These are phyloP conservation scores for Serinus canaria DNA, from an alignment of 2,113 vertebrate species.

Conservation along the genomic window DNA sequence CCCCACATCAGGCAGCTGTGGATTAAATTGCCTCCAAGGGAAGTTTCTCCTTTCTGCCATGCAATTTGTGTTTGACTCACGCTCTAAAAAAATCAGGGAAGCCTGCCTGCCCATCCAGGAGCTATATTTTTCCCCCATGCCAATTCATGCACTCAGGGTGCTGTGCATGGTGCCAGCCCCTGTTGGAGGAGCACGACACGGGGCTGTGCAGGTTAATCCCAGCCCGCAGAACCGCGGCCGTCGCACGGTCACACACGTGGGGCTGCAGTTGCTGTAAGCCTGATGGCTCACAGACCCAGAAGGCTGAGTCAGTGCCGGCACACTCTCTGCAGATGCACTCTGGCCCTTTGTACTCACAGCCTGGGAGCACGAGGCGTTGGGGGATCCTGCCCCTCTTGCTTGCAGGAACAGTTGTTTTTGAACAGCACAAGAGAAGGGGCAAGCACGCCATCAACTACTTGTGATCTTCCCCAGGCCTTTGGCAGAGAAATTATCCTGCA, in stretches of 20 bases:
- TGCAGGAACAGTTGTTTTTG: background rate
- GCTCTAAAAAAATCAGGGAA: background rate
- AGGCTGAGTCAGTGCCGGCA: background rate
- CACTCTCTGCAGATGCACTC: background rate
- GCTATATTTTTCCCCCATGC: background rate
- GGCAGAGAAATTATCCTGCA: slow-evolving; percentile 11
- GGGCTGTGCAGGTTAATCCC: background rate
- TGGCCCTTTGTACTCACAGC: background rate
- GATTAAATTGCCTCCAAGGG: background rate
- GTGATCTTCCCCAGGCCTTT: slow-evolving; percentile 29
- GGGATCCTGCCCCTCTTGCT: background rate
- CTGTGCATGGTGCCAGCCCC: background rate
- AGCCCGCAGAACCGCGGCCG: background rate
- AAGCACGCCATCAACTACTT: background rate
- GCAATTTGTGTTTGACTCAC: background rate
- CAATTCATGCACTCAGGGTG: background rate
- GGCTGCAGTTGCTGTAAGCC: background rate
- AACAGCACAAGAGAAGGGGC: background rate
- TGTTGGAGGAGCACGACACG: background rate
- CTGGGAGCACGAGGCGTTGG: background rate
- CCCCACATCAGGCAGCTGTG: background rate
- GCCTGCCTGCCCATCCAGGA: background rate
- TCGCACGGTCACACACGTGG: background rate
- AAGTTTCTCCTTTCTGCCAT: background rate
- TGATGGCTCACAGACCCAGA: background rate